Percentiles rank a stretch among this genome's conserved stretches.
phyloP scores from a whole-genome alignment of 2,113 vertebrate species.

The Macquaria ambigua region DNA sequence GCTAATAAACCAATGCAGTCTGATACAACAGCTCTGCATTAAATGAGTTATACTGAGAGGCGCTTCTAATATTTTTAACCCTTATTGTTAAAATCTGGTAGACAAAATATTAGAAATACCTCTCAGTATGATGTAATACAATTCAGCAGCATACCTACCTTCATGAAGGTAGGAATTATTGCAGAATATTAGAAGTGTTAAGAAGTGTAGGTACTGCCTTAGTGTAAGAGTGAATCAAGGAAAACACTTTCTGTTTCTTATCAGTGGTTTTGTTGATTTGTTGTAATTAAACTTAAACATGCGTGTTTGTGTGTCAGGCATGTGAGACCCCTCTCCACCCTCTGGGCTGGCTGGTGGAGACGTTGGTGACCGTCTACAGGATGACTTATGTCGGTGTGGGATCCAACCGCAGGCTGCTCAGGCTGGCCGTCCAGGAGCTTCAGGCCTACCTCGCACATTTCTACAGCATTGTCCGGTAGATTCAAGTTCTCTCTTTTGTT shows the following conservation, averaged over 20 bases:
- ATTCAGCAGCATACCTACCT: neutral
- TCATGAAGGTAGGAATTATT: neutral
- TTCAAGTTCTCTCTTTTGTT: neutral
- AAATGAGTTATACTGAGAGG: neutral
- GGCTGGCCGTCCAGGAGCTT: slow-evolving; percentile 93
- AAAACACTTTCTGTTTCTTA: neutral
- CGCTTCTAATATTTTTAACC: neutral
- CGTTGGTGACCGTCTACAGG: slow-evolving; percentile 94
- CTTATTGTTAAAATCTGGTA: neutral
- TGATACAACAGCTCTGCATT: neutral
- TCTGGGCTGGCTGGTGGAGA: slow-evolving; percentile 94
- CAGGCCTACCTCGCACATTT: slow-evolving; percentile 93
- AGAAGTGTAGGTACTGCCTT: neutral
- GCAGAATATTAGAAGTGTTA: neutral
- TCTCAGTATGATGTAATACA: neutral
- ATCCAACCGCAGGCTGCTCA: slow-evolving; percentile 91
- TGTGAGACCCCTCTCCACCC: slow-evolving; percentile 96
- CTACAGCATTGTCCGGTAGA: slow-evolving; percentile 92
- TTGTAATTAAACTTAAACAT: neutral
- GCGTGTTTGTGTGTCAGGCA: slow-evolving; percentile 80
- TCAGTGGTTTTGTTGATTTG: neutral
- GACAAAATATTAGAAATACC: neutral
- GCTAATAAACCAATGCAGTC: neutral
- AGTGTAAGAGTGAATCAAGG: neutral
- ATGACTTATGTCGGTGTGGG: slow-evolving; percentile 98